A percentile compares a stretch with the other conserved stretches of the same genome.
phyloP scores from a whole-genome alignment of 2,888 invertebrate genomes.

The Nymphalis urticae region DNA sequence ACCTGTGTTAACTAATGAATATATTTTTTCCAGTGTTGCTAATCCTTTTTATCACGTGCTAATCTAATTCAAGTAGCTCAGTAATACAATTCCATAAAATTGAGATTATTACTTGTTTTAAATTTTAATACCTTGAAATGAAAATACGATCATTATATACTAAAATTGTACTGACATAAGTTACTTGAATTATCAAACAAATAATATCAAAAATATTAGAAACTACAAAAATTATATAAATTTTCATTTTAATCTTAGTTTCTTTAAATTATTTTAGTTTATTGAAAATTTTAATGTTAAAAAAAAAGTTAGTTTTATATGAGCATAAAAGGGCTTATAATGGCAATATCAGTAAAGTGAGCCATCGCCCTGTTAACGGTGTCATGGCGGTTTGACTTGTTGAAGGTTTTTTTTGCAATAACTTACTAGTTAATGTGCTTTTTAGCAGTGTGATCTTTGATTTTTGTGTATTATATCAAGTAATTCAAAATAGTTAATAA shows the following conservation, averaged over 20 bases:
- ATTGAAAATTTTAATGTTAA: too few relatives aligned
- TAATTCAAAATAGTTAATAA: conserved; percentile 80
- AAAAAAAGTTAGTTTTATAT: background rate
- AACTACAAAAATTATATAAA: too few relatives aligned
- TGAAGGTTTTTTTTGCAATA: conserved; percentile 79
- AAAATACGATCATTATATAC: too few relatives aligned
- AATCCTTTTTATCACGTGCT: background rate
- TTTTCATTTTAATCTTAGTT: too few relatives aligned
- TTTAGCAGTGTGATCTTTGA: conserved; percentile 74
- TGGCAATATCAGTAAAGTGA: conserved; percentile 74
- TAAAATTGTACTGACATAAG: too few relatives aligned
- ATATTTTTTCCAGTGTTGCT: background rate
- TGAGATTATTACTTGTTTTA: too few relatives aligned
- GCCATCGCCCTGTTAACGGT: conserved; percentile 82
- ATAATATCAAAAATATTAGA: too few relatives aligned
- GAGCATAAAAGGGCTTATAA: conserved; percentile 15
- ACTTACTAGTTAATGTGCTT: conserved; percentile 79
- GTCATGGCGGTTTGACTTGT: conserved; percentile 82
- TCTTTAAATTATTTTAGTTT: too few relatives aligned
- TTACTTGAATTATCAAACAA: too few relatives aligned
- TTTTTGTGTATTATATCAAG: conserved; percentile 65
- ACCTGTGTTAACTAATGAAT: background rate
- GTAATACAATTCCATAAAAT: too few relatives aligned
- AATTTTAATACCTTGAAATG: too few relatives aligned
- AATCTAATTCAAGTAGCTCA: background rate